phyloP scores from a whole-genome alignment of 2,797 vertebrate species.

The Salarias fasciatus region DNA sequence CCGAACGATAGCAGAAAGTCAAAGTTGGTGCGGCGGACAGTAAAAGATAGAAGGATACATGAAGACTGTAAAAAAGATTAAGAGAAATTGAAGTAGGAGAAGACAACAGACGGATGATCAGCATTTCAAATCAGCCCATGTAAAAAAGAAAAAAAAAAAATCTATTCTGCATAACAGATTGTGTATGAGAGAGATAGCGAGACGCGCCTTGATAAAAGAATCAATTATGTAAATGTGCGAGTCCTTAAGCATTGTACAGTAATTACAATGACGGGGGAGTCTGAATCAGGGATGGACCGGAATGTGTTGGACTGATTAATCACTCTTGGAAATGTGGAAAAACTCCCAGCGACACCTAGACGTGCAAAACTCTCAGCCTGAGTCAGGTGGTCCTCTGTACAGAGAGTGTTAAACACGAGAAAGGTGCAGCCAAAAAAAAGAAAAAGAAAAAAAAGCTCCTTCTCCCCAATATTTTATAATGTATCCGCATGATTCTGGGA shows the following conservation, averaged over 20 bases:
- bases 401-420: not conserved
- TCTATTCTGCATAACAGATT: constrained; percentile 69
- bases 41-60: constrained; percentile 4
- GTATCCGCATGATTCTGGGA: not conserved
- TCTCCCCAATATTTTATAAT: constrained; percentile 4
- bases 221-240: constrained; percentile 76
- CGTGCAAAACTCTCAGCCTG: constrained; percentile 13
- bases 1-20: not conserved
- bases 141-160: constrained; percentile 66
- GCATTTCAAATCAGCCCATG: constrained; percentile 65
- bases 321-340: constrained; percentile 36
- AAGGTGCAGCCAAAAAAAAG: no score
- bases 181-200: constrained; percentile 63
- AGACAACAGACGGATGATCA: constrained; percentile 64
- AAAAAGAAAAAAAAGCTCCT: not conserved
- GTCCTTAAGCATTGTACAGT: constrained; percentile 72
- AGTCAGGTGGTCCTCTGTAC: constrained; percentile 1
- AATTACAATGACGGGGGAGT: constrained; percentile 68
- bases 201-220: constrained; percentile 72
- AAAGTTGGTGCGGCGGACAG: not conserved
- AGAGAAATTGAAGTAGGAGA: constrained; percentile 28
- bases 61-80: constrained; percentile 15
- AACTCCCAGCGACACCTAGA: constrained; percentile 26
- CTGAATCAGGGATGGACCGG: constrained; percentile 57
- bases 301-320: constrained; percentile 60